Evolutionary conservation across 2,113 vertebrate species (phyloP).

Genomic region (Corythornis madagascariensis): DNA sequence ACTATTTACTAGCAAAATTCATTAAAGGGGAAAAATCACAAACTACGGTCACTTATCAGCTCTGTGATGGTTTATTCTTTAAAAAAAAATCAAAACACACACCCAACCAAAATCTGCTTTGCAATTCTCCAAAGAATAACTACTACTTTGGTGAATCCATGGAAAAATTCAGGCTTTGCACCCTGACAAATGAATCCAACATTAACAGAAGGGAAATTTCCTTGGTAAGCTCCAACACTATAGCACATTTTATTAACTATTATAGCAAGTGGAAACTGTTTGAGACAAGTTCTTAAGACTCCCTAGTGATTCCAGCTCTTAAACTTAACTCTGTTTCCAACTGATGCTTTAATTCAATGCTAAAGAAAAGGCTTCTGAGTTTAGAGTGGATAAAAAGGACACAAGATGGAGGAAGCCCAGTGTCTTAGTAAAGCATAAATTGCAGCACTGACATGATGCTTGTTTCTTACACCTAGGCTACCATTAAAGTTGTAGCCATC

Average conservation of each 20-base stretch:
- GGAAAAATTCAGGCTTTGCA: not conserved
- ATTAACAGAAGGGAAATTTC: not conserved
- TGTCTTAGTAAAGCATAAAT: not conserved
- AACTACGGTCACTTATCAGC: not conserved
- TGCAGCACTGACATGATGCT: accelerated
- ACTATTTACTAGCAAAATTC: not conserved
- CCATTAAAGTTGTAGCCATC: not conserved
- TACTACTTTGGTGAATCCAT: not conserved
- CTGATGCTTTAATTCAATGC: not conserved
- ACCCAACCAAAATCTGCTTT: not conserved
- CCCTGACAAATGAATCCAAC: not conserved
- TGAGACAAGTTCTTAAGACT: not conserved
- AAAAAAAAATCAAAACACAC: too few species aligned
- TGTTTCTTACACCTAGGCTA: not conserved
- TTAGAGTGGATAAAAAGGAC: not conserved
- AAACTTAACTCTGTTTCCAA: not conserved
- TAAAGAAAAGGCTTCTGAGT: not conserved
- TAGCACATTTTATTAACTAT: not conserved
- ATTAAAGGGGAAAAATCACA: not conserved
- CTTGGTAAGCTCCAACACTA: not conserved
- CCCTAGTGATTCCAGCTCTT: not conserved
- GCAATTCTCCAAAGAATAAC: not conserved
- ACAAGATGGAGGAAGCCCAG: not conserved
- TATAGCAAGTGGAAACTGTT: not conserved
- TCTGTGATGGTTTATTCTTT: not conserved